phyloP scores from a whole-genome alignment of 2,888 invertebrate species.

The Hanleya hanleyi region DNA sequence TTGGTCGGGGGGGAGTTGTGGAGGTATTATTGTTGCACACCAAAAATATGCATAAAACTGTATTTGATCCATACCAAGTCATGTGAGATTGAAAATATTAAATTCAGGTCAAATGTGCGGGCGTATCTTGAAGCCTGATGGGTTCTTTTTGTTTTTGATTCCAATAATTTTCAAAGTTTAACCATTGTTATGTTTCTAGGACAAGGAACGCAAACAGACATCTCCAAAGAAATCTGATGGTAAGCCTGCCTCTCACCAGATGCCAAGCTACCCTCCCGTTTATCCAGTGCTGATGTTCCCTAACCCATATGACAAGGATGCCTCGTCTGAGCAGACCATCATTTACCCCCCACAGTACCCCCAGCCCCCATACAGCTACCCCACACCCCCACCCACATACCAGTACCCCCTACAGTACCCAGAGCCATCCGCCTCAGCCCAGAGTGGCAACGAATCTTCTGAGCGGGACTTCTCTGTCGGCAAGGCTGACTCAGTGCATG shows the following conservation, averaged over 20 bases:
- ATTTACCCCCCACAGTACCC: not conserved
- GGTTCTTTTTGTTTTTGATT: too few relatives aligned
- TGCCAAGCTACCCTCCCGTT: not conserved
- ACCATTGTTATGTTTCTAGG: too few relatives aligned
- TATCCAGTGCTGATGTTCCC: conserved; percentile 26
- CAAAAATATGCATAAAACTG: too few relatives aligned
- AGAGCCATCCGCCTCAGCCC: not conserved
- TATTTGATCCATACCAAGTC: too few relatives aligned
- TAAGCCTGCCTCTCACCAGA: not conserved
- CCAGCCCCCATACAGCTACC: not conserved
- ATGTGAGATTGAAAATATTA: too few relatives aligned
- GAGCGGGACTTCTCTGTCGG: too few relatives aligned
- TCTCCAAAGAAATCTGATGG: not conserved
- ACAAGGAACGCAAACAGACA: not conserved
- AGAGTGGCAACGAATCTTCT: too few relatives aligned
- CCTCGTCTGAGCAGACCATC: not conserved
- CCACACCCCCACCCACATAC: not conserved
- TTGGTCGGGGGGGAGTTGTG: too few relatives aligned
- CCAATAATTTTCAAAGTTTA: too few relatives aligned
- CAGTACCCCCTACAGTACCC: not conserved
- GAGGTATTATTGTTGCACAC: too few relatives aligned
- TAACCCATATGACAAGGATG: conserved; percentile 27
- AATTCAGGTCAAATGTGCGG: too few relatives aligned
- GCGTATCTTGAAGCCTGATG: too few relatives aligned
- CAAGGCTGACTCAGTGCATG: not conserved